Evolutionary conservation across 2,113 vertebrate genomes (phyloP).

Genomic region (Procapra przewalskii): DNA sequence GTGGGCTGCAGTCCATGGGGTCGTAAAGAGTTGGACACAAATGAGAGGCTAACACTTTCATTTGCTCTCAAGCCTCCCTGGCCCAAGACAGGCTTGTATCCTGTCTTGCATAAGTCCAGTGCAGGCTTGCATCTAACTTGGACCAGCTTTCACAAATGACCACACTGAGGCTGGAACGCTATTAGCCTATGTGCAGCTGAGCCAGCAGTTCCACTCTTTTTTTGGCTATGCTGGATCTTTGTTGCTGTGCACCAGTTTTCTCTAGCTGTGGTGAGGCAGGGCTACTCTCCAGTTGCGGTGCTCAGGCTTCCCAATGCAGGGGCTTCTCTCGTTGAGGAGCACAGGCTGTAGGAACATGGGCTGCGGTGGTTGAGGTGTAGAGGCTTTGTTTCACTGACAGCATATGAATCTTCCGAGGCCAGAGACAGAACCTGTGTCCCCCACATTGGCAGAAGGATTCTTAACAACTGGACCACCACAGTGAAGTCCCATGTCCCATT

Average conservation of each 20-base stretch:
- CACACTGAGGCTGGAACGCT: no score
- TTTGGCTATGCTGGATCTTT: not conserved
- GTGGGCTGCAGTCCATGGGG: not conserved
- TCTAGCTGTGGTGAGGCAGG: not conserved
- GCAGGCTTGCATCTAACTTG: no score
- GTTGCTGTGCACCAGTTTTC: not conserved
- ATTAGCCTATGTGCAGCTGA: not conserved
- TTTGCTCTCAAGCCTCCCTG: not conserved
- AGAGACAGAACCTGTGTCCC: not conserved
- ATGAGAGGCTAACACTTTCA: not conserved
- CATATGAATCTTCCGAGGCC: not conserved
- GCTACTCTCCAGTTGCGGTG: accelerated
- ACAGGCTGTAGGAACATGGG: not conserved
- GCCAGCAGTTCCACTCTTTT: not conserved
- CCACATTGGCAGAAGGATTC: not conserved
- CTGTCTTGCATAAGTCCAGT: not conserved
- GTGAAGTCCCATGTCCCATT: accelerated
- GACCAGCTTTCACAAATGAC: not conserved
- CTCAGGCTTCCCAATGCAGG: not conserved
- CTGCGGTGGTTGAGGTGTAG: not conserved
- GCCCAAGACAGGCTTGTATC: not conserved
- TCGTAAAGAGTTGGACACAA: not conserved
- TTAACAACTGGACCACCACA: not conserved
- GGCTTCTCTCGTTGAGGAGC: not conserved
- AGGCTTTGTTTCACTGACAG: accelerated